phyloP scores from a whole-genome alignment of 2,113 vertebrate species.

The Pygoscelis adeliae region DNA sequence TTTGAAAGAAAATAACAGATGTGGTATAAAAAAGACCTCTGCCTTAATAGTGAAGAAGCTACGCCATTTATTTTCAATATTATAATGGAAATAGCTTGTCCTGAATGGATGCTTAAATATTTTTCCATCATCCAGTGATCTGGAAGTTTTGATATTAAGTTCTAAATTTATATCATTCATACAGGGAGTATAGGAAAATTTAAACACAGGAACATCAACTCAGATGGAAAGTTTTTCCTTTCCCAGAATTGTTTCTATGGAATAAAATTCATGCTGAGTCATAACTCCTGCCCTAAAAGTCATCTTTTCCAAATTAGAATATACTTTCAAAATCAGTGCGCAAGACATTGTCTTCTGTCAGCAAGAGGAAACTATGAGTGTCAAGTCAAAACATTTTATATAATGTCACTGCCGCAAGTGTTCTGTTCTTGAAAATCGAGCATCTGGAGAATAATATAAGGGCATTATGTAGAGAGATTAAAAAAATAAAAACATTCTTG shows the following conservation, averaged over 20 bases:
- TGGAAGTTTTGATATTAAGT: slow-evolving; percentile 9
- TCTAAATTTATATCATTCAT: background rate
- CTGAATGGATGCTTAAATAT: background rate
- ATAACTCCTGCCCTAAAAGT: background rate
- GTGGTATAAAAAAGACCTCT: background rate
- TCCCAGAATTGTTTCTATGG: slow-evolving; percentile 40
- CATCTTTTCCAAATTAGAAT: slow-evolving; percentile 7
- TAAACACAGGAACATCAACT: background rate
- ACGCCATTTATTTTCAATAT: background rate
- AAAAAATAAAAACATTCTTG: background rate
- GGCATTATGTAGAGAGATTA: background rate
- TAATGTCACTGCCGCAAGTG: background rate
- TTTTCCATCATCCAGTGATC: slow-evolving; percentile 24
- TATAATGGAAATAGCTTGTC: background rate
- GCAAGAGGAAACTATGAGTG: background rate
- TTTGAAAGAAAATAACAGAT: background rate
- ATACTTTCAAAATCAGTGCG: background rate
- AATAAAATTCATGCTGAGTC: background rate
- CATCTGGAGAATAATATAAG: background rate
- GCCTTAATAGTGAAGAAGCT: background rate
- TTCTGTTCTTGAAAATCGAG: background rate
- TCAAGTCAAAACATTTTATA: background rate
- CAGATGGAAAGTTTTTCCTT: slow-evolving; percentile 31
- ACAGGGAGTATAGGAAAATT: slow-evolving; percentile 22
- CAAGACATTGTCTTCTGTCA: background rate